Evolutionary conservation across 2,797 vertebrate genomes (phyloP), one percentile per base, ranked within the genome.

Genomic region (Phalanger gymnotis): DNA sequence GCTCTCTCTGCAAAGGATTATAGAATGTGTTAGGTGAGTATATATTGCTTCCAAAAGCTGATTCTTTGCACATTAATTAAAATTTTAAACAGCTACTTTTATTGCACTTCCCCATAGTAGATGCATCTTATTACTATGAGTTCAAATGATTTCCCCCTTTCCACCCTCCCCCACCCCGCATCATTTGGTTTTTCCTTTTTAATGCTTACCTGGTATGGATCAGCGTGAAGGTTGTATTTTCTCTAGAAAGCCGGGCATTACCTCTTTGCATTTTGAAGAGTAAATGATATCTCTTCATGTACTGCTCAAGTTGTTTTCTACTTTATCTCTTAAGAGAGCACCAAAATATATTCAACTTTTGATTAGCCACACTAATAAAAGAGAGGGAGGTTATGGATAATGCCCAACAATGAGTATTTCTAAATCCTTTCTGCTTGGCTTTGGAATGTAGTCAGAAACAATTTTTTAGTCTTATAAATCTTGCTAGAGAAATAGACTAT

Each of bases 11-110:
- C 53, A 94, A 94, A 94, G 56, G 95, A 73, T 54, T 95, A 14
- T 54, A 58, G 66, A 53, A 91, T 93, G 10, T 66, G 53, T 95
- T 94, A 90, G 57, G 12, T 95, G 89, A 96, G 31, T 56, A 92
- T 87, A 51, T 96, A 95, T 0, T 93, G n/a, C 30, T 97, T 97
- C 92, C 34, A 93, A 93, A 93, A 93, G 58, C 89, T 95, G 16
- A 95, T 94, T 96, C 89, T 90, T 10, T 57, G 16, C 0, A 61
- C 12, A 54, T 95, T 91, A 95, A 13, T 92, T 61, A 97, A 95
- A 97, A 95, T 90, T 57, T 93, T 89, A 96, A 96, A 61, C 94
- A 47, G 28, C 66, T 95, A 89, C 28, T 73, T 58, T 11, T 73
- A 53, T 87, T 91, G 91, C 53, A 93, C 1, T 93, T 96, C 66